Conservation (phyloP, 2,797 vertebrate species). For the Melanogrammus aeglefinus region DNA sequence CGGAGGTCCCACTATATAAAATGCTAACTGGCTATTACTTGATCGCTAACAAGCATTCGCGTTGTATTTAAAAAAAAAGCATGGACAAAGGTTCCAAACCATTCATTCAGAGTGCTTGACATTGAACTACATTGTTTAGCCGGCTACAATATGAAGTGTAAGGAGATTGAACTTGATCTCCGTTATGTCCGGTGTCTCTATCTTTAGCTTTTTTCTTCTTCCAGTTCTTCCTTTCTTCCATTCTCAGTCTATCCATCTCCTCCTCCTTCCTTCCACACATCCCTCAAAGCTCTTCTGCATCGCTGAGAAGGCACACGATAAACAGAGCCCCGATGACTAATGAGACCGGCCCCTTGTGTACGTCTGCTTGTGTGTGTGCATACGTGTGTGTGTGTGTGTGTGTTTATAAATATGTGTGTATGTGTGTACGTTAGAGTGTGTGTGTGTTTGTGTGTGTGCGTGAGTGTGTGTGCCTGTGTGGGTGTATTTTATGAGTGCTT, state of each 20-base stretch:
- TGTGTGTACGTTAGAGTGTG: not conserved
- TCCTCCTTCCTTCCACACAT: not conserved
- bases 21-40: too few relatives aligned
- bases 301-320: slow-evolving; percentile 46
- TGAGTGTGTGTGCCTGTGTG: too few relatives aligned
- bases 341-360: slow-evolving; percentile 26
- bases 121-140: too few relatives aligned
- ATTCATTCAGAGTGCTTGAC: too few relatives aligned
- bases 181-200: too few relatives aligned
- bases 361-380: slow-evolving; percentile 22
- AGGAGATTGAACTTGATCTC: not conserved
- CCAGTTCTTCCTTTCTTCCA: not conserved
- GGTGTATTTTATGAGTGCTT: too few relatives aligned
- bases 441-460: not conserved
- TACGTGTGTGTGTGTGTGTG: not conserved
- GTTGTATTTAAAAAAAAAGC: not conserved
- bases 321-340: slow-evolving; percentile 58
- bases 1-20: not conserved
- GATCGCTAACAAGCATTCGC: not conserved
- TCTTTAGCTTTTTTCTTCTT: too few relatives aligned
- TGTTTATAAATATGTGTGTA: not conserved
- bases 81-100: not conserved
- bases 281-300: not conserved
- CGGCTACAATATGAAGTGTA: not conserved
- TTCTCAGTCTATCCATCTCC: not conserved